Conservation (phyloP, 2,113 vertebrate genomes). For the Stegostoma tigrinum region DNA sequence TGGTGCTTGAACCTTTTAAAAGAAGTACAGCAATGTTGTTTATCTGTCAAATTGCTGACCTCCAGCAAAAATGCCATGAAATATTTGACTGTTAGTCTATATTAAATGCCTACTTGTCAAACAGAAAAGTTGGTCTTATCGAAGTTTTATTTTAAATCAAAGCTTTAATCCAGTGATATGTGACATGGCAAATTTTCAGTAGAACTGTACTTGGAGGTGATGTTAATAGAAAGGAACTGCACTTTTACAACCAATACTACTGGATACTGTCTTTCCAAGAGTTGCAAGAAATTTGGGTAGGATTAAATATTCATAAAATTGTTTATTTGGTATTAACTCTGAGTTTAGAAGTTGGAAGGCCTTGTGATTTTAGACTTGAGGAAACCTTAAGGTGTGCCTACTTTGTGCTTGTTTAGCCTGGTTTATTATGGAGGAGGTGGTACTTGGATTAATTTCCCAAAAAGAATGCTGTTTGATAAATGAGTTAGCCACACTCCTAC, state of each 20-base stretch:
- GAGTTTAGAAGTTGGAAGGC: neutral
- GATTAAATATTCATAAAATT: neutral
- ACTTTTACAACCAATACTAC: neutral
- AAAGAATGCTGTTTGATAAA: neutral
- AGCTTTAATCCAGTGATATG: neutral
- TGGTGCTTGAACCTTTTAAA: conserved; percentile 15
- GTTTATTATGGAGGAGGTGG: neutral
- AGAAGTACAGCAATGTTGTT: neutral
- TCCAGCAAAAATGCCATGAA: neutral
- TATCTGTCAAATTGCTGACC: neutral
- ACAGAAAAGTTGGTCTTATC: neutral
- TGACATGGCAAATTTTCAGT: neutral
- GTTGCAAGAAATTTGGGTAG: neutral
- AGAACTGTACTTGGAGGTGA: neutral
- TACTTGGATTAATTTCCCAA: neutral
- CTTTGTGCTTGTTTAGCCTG: neutral
- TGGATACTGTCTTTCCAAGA: neutral
- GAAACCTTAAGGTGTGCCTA: neutral
- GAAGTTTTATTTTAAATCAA: neutral
- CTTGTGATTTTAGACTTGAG: neutral
- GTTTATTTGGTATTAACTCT: neutral
- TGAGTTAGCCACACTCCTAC: neutral
- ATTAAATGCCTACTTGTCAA: neutral
- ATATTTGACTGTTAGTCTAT: neutral
- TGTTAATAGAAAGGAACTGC: neutral